Evolutionary conservation across 2,888 invertebrate genomes (phyloP), one percentile per base, ranked within the genome.

Genomic region (Lottia gigantea): DNA sequence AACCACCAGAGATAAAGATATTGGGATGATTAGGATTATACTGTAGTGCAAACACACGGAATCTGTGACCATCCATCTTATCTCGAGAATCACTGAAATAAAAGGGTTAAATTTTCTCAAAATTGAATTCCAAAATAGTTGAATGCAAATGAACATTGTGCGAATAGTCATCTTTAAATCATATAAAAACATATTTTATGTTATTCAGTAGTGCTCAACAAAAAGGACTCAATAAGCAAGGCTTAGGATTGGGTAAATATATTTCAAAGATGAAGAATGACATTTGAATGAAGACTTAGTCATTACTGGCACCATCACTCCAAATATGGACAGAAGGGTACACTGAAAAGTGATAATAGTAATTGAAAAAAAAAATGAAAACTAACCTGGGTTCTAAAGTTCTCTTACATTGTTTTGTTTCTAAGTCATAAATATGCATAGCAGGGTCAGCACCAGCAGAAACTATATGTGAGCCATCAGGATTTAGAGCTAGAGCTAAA

Each of bases 1-100:
- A 89, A 15, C 89, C 88, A 7, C 88, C 89, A 8, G 87, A 83
- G 46, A 88, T 76, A 76, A 89, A 87, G 62, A 87, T 74, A 72
- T 88, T 78, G 11, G 80, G 82, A 47, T 83, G 81, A 49, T 76
- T 79, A 6, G 86, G 86, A 75, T 88, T 86, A 74, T 85, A 87
- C 78, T 86, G 83, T 7, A 86, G 73, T 12, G 88, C 84, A 81
- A 87, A 88, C 66, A 88, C 86, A 23, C 89, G 80, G 64, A 83
- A 83, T 62, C 83, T 76, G 77, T 89, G 89, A 11, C 89, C 89
- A 74, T 88, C 85, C 87, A 88, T 88, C 14, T 80, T 74, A 64
- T 86, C 82, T 68, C 82, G 71, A 7, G 78, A 77, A 76, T 88
- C 87, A 80, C 87, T 88, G 78, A 45, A 74, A 78, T 0, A 49